These are phyloP conservation scores for Scortum barcoo DNA, from an alignment of 2,113 vertebrate genomes.

Conservation along the genomic window DNA sequence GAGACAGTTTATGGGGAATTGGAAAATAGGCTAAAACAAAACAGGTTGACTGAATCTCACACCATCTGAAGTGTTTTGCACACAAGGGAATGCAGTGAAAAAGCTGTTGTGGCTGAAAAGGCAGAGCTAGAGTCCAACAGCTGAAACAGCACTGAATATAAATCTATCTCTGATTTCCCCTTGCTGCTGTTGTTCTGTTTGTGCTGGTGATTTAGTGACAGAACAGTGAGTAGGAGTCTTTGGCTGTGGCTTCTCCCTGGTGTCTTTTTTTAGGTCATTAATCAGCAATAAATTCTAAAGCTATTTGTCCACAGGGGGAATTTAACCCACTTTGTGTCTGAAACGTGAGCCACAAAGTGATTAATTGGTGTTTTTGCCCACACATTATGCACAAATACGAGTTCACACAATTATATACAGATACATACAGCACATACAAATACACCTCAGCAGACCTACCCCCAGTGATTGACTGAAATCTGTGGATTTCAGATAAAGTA, in stretches of 20 bases:
- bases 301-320: constrained; percentile 26
- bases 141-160: constrained; percentile 63
- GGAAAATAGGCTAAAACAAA: constrained; percentile 8
- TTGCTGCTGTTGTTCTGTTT: constrained; percentile 60
- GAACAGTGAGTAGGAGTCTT: constrained; percentile 37
- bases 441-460: not conserved
- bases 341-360: constrained; percentile 38
- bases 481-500: constrained; percentile 35
- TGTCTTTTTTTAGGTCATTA: constrained; percentile 51
- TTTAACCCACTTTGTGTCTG: constrained; percentile 18
- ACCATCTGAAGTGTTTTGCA: constrained; percentile 19
- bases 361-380: constrained; percentile 45
- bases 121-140: constrained; percentile 55
- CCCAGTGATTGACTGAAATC: constrained; percentile 4
- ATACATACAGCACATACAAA: not conserved
- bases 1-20: not conserved
- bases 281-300: constrained; percentile 55
- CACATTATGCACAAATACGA: constrained; percentile 1
- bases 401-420: not conserved
- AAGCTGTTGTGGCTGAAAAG: constrained; percentile 41
- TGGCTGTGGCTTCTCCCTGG: constrained; percentile 34
- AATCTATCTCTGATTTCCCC: constrained; percentile 57
- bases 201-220: constrained; percentile 54
- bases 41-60: not conserved
- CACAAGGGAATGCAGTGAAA: constrained; percentile 28